Conservation (phyloP, 1,140 invertebrate genomes). For the Drosophila nikananu region DNA sequence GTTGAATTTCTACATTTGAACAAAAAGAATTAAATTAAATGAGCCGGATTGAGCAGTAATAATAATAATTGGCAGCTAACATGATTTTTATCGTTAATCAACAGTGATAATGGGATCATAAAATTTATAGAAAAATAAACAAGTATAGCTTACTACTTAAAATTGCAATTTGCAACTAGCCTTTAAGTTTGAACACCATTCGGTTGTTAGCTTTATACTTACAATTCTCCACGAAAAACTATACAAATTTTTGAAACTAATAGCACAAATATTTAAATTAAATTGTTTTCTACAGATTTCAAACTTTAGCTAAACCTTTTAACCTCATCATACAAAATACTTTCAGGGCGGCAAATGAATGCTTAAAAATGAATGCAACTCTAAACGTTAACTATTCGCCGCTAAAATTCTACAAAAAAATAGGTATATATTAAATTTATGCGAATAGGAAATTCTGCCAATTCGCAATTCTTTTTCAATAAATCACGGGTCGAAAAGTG, state of each 20-base stretch:
- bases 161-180: background rate
- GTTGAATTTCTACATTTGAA: background rate
- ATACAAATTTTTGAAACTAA: background rate
- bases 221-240: no score
- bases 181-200: background rate
- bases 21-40: constrained; percentile 6
- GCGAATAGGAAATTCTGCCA: background rate
- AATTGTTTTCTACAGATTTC: background rate
- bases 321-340: background rate
- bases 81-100: constrained; percentile 55
- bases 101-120: constrained; percentile 40
- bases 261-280: background rate
- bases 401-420: background rate
- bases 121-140: background rate
- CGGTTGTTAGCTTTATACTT: no score
- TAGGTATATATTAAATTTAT: background rate
- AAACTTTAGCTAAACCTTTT: no score
- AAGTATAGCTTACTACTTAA: background rate
- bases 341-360: no score
- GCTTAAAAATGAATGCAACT: background rate
- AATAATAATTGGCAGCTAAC: constrained; percentile 64
- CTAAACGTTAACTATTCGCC: background rate
- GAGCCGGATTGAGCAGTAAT: constrained; percentile 6
- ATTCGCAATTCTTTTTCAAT: background rate
- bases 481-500: background rate